Conservation (phyloP, 2,113 vertebrate genomes). For the Amphiprion ocellaris region DNA sequence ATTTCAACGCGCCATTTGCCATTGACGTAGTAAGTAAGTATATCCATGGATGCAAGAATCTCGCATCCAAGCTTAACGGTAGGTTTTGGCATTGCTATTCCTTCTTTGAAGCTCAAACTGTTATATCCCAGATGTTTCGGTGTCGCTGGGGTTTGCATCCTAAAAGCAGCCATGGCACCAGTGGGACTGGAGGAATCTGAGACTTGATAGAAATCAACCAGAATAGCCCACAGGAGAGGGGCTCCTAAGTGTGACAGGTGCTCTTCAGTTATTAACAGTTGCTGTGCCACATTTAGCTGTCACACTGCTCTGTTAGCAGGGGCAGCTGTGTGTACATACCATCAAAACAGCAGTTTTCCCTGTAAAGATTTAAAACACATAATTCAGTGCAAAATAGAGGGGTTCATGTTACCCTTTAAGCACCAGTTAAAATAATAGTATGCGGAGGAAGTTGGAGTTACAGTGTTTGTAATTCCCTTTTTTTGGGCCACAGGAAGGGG, state of each 20-base stretch:
- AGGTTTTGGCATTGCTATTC: constrained; percentile 8
- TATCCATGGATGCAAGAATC: constrained; percentile 6
- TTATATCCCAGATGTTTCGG: constrained; percentile 67
- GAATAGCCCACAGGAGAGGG: constrained; percentile 75
- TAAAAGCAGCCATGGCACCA: constrained; percentile 75
- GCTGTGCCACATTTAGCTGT: constrained; percentile 76
- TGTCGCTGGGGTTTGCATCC: constrained; percentile 38
- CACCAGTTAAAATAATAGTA: constrained; percentile 29
- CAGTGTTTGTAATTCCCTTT: constrained; percentile 11
- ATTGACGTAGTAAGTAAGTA: background rate
- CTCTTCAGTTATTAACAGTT: constrained; percentile 73
- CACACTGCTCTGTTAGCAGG: constrained; percentile 38
- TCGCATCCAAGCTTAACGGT: background rate
- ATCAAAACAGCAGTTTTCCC: constrained; percentile 40
- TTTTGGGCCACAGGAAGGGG: background rate
- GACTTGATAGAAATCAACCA: constrained; percentile 81
- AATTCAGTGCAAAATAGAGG: constrained; percentile 7
- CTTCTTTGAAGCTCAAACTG: background rate
- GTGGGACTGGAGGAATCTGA: constrained; percentile 73
- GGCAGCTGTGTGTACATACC: constrained; percentile 9
- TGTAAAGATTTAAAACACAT: constrained; percentile 32
- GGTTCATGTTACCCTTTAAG: constrained; percentile 1
- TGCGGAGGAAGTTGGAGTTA: constrained; percentile 8
- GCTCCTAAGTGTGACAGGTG: constrained; percentile 78
- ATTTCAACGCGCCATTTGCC: background rate